Evolutionary conservation across 1,140 invertebrate genomes (phyloP).

Genomic region (Physella acuta): DNA sequence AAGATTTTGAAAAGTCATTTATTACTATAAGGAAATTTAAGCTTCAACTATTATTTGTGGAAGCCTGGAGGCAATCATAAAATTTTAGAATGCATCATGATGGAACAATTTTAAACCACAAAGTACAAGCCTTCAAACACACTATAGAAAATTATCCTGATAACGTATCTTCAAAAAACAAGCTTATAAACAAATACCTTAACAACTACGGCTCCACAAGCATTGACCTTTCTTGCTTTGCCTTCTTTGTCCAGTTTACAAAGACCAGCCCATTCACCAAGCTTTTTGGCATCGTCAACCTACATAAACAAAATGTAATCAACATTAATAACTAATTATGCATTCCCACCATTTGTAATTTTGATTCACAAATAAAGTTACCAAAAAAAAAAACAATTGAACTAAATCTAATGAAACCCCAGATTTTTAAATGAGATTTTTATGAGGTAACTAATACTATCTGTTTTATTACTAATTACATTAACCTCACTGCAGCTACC

Average conservation of each 20-base stretch:
- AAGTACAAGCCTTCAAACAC: neutral
- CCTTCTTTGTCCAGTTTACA: slow-evolving; percentile 99
- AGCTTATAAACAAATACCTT: too few species aligned
- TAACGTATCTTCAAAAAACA: too few species aligned
- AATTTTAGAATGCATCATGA: neutral
- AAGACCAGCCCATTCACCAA: slow-evolving; percentile 98
- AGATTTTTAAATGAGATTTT: neutral
- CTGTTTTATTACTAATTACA: neutral
- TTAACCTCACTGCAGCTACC: too few species aligned
- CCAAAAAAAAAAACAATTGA: neutral
- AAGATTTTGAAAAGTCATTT: slow-evolving; percentile 16
- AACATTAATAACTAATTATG: too few species aligned
- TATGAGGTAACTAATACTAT: neutral
- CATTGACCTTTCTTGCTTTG: slow-evolving; percentile 97
- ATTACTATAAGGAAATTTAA: neutral
- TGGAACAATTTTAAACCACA: neutral
- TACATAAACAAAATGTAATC: too few species aligned
- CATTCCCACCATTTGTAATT: too few species aligned
- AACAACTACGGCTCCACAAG: slow-evolving; percentile 97
- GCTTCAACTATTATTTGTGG: neutral
- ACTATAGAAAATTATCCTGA: slow-evolving; percentile 44
- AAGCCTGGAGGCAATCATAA: neutral
- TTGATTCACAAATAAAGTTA: neutral
- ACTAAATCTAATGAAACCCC: neutral
- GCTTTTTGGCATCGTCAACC: slow-evolving; percentile 97